Base-by-base conservation (phyloP, 2,888 invertebrate species). In the Chalcosyrphus nemorum region DNA sequence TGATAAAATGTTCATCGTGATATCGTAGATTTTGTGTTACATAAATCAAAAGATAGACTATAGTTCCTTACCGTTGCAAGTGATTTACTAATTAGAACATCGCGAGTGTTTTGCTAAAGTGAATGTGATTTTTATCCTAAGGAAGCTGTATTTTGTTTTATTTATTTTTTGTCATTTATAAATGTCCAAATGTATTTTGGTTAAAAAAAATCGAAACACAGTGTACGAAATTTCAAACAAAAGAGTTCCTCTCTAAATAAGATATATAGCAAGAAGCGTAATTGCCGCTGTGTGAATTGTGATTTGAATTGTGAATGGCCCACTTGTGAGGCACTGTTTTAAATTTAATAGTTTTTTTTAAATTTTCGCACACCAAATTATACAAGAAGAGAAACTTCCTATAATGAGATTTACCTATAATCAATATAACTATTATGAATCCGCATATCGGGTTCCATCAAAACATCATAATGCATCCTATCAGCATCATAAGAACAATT, bases 331-430 rank as follows among this genome's bases (percentile, higher is more conserved):
- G 3, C 17, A 7, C 5, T 5, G n/a, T n/a, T n/a, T n/a, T n/a
- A n/a, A n/a, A n/a, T n/a, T n/a, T n/a, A n/a, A n/a, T n/a, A n/a
- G n/a, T n/a, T n/a, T n/a, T n/a, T n/a, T n/a, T n/a, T 32, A 17
- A 9, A 45, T 45, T 9, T 2, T 27, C 11, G 32, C 32, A 32
- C n/a, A n/a, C n/a, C n/a, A 32, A 52, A 21, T 2, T 32, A 75
- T 17, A 54, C 15, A 54, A 41, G n/a, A 59, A 59, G 35, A 35
- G 15, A 4, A 13, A 63, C 11, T 52, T 24, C 5, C n/a, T 29
- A 75, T 27, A 87, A 91, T 91, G 91, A 90, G 91, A 88, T 91
- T 91, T 88, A 90, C 91, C 85, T 91, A 91, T 87, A 91, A 91
- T 88, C 91, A 91, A 88, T 91, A 90, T 87, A 89, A 89, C 87